phyloP scores from a whole-genome alignment of 2,888 invertebrate genomes.

The Stenodera caucasica region DNA sequence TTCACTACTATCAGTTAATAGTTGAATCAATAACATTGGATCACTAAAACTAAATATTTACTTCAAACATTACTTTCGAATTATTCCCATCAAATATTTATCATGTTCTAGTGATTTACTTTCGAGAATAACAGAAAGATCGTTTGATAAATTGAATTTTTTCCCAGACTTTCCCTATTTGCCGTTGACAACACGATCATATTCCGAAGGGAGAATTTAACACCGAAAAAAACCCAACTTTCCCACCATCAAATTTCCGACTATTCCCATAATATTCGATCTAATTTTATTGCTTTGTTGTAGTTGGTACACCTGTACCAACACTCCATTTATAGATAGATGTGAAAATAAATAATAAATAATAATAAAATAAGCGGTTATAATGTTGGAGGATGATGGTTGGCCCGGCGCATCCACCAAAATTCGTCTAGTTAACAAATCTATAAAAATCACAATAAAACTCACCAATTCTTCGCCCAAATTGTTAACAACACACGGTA shows the following conservation, averaged over 20 bases:
- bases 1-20: no score
- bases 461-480: conserved; percentile 88
- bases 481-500: conserved; percentile 82
- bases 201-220: not conserved
- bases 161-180: not conserved
- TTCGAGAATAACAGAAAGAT: not conserved
- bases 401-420: not conserved
- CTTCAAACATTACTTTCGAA: no score
- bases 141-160: not conserved
- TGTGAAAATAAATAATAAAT: no score
- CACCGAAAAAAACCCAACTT: no score
- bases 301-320: conserved; percentile 1
- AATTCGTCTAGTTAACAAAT: not conserved
- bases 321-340: not conserved
- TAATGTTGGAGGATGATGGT: no score
- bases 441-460: conserved; percentile 35
- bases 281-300: not conserved
- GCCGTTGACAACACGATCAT: not conserved
- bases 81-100: not conserved
- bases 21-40: no score
- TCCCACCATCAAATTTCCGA: no score
- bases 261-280: not conserved
- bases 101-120: not conserved
- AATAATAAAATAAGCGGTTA: no score
- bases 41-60: no score